Evolutionary conservation across 2,797 vertebrate species (phyloP).

Genomic region (Muscicapa comitata): DNA sequence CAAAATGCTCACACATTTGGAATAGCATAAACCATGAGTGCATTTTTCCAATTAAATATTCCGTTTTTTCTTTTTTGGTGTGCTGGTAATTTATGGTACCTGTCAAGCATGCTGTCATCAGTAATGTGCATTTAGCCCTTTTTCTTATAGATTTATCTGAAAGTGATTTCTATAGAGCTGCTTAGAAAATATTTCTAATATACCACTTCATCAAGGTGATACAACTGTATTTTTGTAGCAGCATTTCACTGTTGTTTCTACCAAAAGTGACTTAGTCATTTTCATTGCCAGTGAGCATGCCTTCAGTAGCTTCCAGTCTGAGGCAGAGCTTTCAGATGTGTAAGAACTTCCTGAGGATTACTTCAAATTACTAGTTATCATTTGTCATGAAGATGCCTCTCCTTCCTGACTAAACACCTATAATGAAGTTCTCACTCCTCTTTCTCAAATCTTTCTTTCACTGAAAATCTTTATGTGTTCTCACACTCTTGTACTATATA

Average conservation of each 20-base stretch:
- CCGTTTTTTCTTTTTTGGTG: not conserved
- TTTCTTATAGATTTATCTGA: not conserved
- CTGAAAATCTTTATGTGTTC: constrained; percentile 58
- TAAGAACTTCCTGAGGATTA: constrained; percentile 18
- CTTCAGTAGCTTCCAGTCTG: not conserved
- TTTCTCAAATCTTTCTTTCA: constrained; percentile 59
- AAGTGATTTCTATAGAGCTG: not conserved
- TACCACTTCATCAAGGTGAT: not conserved
- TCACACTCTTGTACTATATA: constrained; percentile 70
- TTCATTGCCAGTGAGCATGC: not conserved
- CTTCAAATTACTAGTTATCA: constrained; percentile 23
- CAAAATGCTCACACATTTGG: not conserved
- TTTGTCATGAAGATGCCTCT: constrained; percentile 25
- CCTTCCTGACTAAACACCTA: constrained; percentile 63
- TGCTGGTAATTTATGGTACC: not conserved
- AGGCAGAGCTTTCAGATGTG: not conserved
- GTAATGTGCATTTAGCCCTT: not conserved
- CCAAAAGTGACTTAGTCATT: not conserved
- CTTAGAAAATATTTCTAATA: not conserved
- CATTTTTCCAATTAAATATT: not conserved
- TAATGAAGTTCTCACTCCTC: constrained; percentile 64
- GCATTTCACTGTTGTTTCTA: not conserved
- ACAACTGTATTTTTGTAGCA: not conserved
- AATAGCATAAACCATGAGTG: not conserved
- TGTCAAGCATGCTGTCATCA: not conserved